Conservation (phyloP, 2,113 vertebrate genomes). For the Microcebus jonahi region DNA sequence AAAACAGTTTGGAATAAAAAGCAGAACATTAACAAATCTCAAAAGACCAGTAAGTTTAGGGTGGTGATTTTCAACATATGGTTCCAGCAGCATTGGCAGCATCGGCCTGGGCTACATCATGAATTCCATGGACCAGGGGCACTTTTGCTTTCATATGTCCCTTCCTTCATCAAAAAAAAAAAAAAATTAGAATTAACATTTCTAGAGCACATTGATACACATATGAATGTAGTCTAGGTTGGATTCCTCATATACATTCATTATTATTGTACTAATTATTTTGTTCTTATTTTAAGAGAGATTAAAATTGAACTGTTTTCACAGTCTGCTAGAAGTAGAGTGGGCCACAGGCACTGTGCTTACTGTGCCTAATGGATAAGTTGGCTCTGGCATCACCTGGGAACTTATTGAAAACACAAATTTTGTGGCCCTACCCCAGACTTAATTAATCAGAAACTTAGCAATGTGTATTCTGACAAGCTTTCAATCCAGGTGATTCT, state of each 20-base stretch:
- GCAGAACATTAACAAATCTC: background rate
- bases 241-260: background rate
- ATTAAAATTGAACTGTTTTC: background rate
- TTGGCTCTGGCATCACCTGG: background rate
- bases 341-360: background rate
- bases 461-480: background rate
- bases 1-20: background rate
- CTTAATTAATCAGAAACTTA: background rate
- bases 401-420: background rate
- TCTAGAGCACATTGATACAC: background rate
- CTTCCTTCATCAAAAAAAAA: background rate
- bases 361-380: background rate
- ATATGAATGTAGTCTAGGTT: background rate
- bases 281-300: background rate
- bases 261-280: background rate
- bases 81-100: background rate
- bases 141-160: background rate
- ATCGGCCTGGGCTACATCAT: accelerated
- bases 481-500: background rate
- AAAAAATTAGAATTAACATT: background rate
- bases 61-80: accelerated
- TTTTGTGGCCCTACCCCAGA: background rate
- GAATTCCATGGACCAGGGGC: background rate
- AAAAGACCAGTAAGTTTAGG: background rate
- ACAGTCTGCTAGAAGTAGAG: background rate